Base-by-base conservation (phyloP, 2,797 vertebrate genomes). In the Hydrocynus forskahlii region DNA sequence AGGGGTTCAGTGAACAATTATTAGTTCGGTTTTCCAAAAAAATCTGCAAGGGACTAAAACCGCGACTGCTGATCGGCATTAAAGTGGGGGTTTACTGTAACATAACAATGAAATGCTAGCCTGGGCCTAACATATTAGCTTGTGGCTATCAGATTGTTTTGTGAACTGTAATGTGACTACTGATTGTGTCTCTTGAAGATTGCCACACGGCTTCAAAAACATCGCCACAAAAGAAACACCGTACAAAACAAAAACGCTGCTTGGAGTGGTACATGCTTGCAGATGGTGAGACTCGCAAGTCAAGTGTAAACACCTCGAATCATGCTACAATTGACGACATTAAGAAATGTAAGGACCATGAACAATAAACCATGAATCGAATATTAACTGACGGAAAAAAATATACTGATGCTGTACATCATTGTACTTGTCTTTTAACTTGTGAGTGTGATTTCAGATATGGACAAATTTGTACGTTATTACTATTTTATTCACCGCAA, bases 221-320 rank as follows among this genome's bases (percentile, higher is more conserved):
- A 55, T 0, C 7, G 13, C 16, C 7, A 2, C 7, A 5, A 1
- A 48, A 12, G 12, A 57, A 48, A 55, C n/a, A 4, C 21, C 25
- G n/a, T n/a, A n/a, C n/a, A n/a, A n/a, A n/a, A n/a, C n/a, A n/a
- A n/a, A n/a, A n/a, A n/a, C n/a, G 19, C 48, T 88, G 83, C 57
- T 76, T 79, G 70, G 85, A 86, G 80, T 88, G 85, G 87, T 85
- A 86, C 57, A 63, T 73, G 57, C 67, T 88, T 19, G 40, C n/a
- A 40, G 78, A 88, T 2, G 87, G 87, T 13, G 52, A 80, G 64
- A 88, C 55, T 0, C 66, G 73, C 2, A 2, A 0, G n/a, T n/a
- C n/a, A 21, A 5, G 6, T 12, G 71, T 85, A 21, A 60, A 76
- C 0, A 73, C 0, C 10, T 78, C 70, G 5, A 7, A 0, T 1